phyloP scores from a whole-genome alignment of 2,797 vertebrate species.

The Rhinatrema bivittatum region DNA sequence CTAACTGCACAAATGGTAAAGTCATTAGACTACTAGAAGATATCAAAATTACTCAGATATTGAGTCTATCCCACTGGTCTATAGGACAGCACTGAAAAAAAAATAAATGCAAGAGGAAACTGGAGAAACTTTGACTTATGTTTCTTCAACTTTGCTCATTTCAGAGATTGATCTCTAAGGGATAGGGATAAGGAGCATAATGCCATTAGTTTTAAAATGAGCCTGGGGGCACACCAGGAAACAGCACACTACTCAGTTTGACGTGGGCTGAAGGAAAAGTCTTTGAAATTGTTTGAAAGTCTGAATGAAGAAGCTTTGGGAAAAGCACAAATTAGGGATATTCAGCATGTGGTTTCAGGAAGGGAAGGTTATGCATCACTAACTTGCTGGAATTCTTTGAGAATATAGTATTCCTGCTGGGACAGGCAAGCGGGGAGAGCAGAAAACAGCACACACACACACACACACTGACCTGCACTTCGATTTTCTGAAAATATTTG shows the following conservation, averaged over 20 bases:
- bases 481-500: too few species aligned
- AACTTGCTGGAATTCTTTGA: conserved; percentile 38
- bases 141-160: conserved; percentile 40
- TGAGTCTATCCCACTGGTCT: not conserved
- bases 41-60: conserved; percentile 2
- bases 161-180: conserved; percentile 33
- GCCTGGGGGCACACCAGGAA: conserved; percentile 42
- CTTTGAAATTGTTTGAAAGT: conserved; percentile 54
- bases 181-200: conserved; percentile 30
- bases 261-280: conserved; percentile 50
- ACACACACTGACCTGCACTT: not conserved
- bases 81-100: not conserved
- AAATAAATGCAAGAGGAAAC: conserved; percentile 20
- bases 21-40: not conserved
- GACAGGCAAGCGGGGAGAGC: conserved; percentile 4
- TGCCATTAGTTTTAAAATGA: conserved; percentile 29
- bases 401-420: conserved; percentile 22
- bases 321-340: conserved; percentile 35
- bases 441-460: not conserved
- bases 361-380: conserved; percentile 46
- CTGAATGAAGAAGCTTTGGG: conserved; percentile 52
- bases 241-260: conserved; percentile 29
- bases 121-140: conserved; percentile 19
- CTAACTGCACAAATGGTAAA: not conserved
- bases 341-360: conserved; percentile 38